phyloP scores from a whole-genome alignment of 92 coral and sea anemone genomes.

The Phenganax subtilis region DNA sequence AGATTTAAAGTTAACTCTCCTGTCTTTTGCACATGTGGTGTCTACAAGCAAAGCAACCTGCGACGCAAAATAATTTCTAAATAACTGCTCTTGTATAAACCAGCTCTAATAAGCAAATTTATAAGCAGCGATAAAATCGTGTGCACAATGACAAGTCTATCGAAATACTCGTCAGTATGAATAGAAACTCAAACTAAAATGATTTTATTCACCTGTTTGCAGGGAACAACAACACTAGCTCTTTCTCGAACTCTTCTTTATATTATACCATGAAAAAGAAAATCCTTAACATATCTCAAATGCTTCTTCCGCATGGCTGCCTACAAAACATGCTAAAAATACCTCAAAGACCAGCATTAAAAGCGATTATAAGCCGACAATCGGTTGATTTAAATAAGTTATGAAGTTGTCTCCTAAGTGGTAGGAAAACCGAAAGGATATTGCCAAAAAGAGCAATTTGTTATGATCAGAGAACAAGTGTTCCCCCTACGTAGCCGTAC shows the following conservation, averaged over 20 bases:
- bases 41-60: too few relatives aligned
- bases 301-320: conserved; percentile 15
- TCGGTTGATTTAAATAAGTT: background rate
- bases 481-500: background rate
- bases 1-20: background rate
- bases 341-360: background rate
- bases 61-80: too few relatives aligned
- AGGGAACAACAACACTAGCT: background rate
- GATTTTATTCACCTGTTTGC: background rate
- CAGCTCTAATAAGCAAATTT: conserved; percentile 9
- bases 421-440: background rate
- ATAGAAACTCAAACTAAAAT: background rate
- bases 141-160: conserved; percentile 1
- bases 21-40: background rate
- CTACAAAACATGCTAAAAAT: conserved; percentile 21
- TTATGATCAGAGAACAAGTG: background rate
- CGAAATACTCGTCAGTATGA: background rate
- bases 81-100: background rate
- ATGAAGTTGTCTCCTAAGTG: conserved; percentile 3
- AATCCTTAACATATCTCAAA: conserved; percentile 3
- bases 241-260: conserved; percentile 3
- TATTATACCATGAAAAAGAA: background rate
- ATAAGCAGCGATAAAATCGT: background rate
- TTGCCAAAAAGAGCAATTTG: background rate
- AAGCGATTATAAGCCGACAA: conserved; percentile 10